These are phyloP conservation scores for Vicugna pacos DNA, from an alignment of 2,113 vertebrate species.

Conservation along the genomic window DNA sequence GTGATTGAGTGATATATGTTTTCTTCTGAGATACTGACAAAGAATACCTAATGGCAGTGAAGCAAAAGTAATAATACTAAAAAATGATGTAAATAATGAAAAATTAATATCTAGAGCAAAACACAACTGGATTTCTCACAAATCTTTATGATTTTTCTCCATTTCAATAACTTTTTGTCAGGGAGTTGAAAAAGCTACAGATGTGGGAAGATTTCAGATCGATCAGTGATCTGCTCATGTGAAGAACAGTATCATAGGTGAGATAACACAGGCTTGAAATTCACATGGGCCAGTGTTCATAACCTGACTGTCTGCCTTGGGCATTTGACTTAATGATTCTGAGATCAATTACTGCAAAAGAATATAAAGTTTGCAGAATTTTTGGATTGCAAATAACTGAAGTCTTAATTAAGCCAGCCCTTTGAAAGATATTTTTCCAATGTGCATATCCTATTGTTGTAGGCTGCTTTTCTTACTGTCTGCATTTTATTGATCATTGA, in stretches of 20 bases:
- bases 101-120: not conserved
- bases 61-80: not conserved
- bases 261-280: not conserved
- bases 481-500: not conserved
- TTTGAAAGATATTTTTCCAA: not conserved
- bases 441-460: not conserved
- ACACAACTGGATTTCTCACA: not conserved
- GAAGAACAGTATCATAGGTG: not conserved
- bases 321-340: not conserved
- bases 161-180: not conserved
- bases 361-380: not conserved
- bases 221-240: not conserved
- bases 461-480: not conserved
- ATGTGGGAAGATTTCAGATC: not conserved
- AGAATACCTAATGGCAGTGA: not conserved
- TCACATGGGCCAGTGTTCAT: not conserved
- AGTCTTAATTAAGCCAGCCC: not conserved
- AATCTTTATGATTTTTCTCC: not conserved
- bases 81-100: not conserved
- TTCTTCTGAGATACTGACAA: not conserved
- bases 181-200: not conserved
- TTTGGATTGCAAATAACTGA: not conserved
- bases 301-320: not conserved
- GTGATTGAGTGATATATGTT: not conserved
- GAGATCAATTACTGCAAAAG: not conserved